Evolutionary conservation across 2,888 invertebrate species (phyloP), one percentile per base, ranked within the genome.

Genomic region (Clostera curtula): DNA sequence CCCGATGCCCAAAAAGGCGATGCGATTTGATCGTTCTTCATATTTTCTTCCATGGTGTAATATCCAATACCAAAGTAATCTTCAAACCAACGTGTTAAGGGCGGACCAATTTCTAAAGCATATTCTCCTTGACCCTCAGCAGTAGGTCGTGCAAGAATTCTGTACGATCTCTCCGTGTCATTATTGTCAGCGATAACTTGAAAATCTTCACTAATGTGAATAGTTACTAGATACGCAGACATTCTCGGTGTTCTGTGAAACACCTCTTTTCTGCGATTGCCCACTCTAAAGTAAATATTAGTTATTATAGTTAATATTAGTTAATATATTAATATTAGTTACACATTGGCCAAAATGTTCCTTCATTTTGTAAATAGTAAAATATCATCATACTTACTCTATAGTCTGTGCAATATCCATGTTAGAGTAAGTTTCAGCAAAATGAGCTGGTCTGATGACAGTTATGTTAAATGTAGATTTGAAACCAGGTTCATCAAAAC

Each of bases 221-320:
- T 89, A 0, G 95, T 94, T 1, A 96, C 87, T 19, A 96, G 71
- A 55, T 97, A 97, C 0, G 95, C 92, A 2, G 93, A 91, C 93
- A 95, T 95, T 35, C 74, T 69, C 0, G 89, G 89, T 0, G 90
- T 89, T n/a, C 76, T 70, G 19, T 76, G 40, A 52, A 89, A 90
- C 1, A 65, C 54, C 44, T 84, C 83, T 30, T 49, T 65, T 0
- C 63, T 48, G 1, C 73, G 71, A 24, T 69, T 57, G 2, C 61
- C 68, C 3, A 37, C 34, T 1, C 82, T 82, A 48, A 21, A 62
- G 62, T 16, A 26, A 25, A 12, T 12, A 22, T 12, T 23, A 0
- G 2, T 15, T 3, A 16, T 16, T 11, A 19, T 9, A 5, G 8
- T 9, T 19, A 4, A 3, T 19, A 10, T 4, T 7, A 5, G 10